These are phyloP conservation scores for Tubulanus polymorphus DNA, from an alignment of 2,888 invertebrate genomes.

Conservation along the genomic window DNA sequence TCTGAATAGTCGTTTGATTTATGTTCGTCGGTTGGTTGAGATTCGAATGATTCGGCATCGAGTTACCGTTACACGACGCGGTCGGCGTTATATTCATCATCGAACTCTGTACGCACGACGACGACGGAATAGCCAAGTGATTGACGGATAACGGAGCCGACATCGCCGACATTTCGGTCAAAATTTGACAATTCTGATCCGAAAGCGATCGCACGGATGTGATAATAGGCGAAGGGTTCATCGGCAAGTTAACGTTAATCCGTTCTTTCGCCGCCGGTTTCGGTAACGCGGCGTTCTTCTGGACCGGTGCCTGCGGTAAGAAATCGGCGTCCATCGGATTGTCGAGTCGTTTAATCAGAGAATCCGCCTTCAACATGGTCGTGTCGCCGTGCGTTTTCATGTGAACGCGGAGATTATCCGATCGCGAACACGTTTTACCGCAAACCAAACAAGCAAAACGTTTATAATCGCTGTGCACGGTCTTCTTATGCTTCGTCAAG, in stretches of 20 bases:
- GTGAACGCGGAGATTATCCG: conserved; percentile 42
- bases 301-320: background rate
- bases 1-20: too few relatives aligned
- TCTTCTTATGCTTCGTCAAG: conserved; percentile 38
- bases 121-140: background rate
- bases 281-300: background rate
- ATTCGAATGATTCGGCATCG: background rate
- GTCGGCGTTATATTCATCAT: too few relatives aligned
- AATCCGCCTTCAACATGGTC: conserved; percentile 13
- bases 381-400: conserved; percentile 26
- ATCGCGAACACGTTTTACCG: conserved; percentile 36
- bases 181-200: too few relatives aligned
- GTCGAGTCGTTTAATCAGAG: background rate
- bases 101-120: too few relatives aligned
- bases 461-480: conserved; percentile 36
- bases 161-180: background rate
- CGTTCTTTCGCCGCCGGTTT: background rate
- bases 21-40: background rate
- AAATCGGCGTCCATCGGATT: too few relatives aligned
- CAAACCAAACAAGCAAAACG: conserved; percentile 41
- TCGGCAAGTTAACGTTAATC: background rate
- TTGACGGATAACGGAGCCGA: background rate
- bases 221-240: too few relatives aligned
- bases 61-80: too few relatives aligned
- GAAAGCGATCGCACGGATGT: too few relatives aligned